Conservation (phyloP, 1,140 invertebrate species). For the Samia ricini region DNA sequence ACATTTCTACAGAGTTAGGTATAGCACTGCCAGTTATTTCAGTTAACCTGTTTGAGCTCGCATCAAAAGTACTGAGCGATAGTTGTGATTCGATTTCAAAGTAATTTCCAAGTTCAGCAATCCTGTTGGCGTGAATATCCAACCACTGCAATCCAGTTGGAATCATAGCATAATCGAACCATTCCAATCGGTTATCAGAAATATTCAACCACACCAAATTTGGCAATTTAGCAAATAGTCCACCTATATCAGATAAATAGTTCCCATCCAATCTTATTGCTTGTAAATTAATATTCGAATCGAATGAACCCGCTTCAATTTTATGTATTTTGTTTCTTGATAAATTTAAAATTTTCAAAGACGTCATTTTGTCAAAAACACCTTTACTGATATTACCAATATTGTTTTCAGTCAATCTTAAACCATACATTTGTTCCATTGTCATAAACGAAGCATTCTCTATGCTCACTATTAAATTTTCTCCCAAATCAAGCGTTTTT, state of each 20-base stretch:
- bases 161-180: constrained; percentile 95
- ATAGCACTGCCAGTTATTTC: constrained; percentile 92
- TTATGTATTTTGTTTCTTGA: constrained; percentile 91
- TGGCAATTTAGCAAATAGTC: constrained; percentile 90
- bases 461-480: constrained; percentile 91
- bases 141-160: constrained; percentile 93
- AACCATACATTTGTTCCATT: constrained; percentile 89
- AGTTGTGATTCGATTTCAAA: constrained; percentile 91
- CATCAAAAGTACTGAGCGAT: constrained; percentile 90
- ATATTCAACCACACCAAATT: constrained; percentile 95
- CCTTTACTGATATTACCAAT: constrained; percentile 91
- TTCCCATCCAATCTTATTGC: constrained; percentile 93
- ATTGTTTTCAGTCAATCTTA: constrained; percentile 92
- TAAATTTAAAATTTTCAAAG: constrained; percentile 92
- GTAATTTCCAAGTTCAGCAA: constrained; percentile 92
- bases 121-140: constrained; percentile 93
- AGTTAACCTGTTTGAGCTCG: constrained; percentile 89
- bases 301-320: constrained; percentile 91
- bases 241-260: constrained; percentile 89
- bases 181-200: constrained; percentile 92
- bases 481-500: constrained; percentile 91
- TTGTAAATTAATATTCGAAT: constrained; percentile 89
- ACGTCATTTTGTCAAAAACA: constrained; percentile 89
- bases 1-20: constrained; percentile 90
- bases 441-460: constrained; percentile 89